Percentiles rank a stretch among this genome's conserved stretches.
Evolutionary conservation across 2,113 vertebrate genomes (phyloP).

Genomic region (Thunnus maccoyii): DNA sequence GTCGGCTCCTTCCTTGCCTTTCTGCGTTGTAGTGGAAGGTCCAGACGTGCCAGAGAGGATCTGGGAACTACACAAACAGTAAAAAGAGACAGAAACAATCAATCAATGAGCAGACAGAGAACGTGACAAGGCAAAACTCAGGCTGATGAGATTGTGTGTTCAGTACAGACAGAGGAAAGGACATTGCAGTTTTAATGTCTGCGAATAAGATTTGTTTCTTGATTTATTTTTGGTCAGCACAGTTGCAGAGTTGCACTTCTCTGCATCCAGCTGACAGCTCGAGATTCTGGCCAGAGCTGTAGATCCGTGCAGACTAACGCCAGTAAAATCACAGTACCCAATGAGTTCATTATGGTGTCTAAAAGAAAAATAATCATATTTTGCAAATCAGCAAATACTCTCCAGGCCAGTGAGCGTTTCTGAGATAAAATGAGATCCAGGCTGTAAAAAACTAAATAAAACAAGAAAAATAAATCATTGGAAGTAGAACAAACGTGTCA

Average conservation of each 20-base stretch:
- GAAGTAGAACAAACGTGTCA: background rate
- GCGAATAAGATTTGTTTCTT: background rate
- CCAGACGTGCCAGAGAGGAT: slow-evolving; percentile 86
- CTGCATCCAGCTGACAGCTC: slow-evolving; percentile 14
- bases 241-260: slow-evolving; percentile 16
- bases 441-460: slow-evolving; percentile 8
- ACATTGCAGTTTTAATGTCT: background rate
- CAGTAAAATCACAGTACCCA: slow-evolving; percentile 44
- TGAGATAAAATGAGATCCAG: slow-evolving; percentile 56
- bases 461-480: background rate
- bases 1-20: slow-evolving; percentile 91
- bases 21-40: slow-evolving; percentile 85
- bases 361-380: slow-evolving; percentile 69
- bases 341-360: slow-evolving; percentile 36
- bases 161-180: too few species aligned
- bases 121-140: background rate
- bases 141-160: background rate
- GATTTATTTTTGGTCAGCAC: slow-evolving; percentile 15
- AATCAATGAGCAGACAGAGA: background rate
- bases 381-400: slow-evolving; percentile 3
- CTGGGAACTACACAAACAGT: slow-evolving; percentile 88
- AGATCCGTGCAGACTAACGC: slow-evolving; percentile 1
- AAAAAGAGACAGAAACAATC: background rate
- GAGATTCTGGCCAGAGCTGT: slow-evolving; percentile 15
- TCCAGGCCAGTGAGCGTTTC: slow-evolving; percentile 6